phyloP scores from a whole-genome alignment of 2,113 vertebrate species.

The Oxyruncus cristatus region DNA sequence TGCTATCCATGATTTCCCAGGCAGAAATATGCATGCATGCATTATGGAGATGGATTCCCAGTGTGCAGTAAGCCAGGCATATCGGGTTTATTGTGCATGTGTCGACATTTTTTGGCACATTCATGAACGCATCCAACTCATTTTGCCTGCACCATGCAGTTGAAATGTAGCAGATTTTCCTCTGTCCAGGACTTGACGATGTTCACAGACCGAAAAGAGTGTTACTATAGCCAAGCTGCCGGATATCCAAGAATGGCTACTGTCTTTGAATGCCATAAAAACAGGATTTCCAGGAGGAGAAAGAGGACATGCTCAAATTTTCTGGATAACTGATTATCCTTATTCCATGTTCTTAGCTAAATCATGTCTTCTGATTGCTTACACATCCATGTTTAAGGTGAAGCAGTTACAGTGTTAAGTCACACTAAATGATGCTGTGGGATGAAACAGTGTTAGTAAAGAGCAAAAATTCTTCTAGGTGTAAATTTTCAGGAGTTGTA shows the following conservation, averaged over 20 bases:
- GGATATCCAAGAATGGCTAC: not conserved
- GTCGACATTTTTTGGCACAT: slow-evolving; percentile 44
- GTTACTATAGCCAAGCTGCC: not conserved
- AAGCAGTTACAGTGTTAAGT: not conserved
- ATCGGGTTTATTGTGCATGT: slow-evolving; percentile 53
- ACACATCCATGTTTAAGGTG: not conserved
- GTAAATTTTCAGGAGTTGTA: not conserved
- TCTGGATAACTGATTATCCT: not conserved
- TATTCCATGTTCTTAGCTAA: not conserved
- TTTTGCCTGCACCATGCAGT: not conserved
- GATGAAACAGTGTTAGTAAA: not conserved
- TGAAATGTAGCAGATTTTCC: not conserved
- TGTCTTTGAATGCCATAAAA: not conserved
- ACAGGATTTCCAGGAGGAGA: not conserved
- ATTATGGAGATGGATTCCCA: slow-evolving; percentile 63
- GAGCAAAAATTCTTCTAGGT: not conserved
- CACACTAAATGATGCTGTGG: not conserved
- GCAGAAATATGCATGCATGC: slow-evolving; percentile 60
- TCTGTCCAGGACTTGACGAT: not conserved
- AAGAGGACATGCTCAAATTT: not conserved
- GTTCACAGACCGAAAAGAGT: not conserved
- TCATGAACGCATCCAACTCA: not conserved
- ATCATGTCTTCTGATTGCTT: not conserved
- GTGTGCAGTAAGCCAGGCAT: slow-evolving; percentile 65
- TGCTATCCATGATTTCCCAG: slow-evolving; percentile 62